Evolutionary conservation across 2,888 invertebrate genomes (phyloP), one percentile per base, ranked within the genome.

Genomic region (Sarcophaga variegata): DNA sequence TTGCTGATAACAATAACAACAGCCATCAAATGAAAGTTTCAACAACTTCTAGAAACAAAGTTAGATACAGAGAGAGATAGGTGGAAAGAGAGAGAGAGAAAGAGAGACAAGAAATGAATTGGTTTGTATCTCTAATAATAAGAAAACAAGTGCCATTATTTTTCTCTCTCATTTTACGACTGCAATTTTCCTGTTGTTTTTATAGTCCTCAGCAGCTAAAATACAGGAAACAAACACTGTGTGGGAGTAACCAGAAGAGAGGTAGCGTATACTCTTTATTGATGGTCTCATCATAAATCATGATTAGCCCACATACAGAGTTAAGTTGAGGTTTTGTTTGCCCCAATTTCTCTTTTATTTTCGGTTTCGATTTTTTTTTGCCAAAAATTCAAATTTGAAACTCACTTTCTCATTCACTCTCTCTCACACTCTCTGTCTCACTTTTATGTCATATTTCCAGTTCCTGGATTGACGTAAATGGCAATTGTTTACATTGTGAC

Each of bases 221-320:
- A 12, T 12, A 54, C 54, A 54, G 5, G 54, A 54, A 17, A 54
- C 10, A 37, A 37, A 37, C 37, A 2, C 2, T 37, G 8, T 10
- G 8, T 8, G 37, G 37, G 37, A 2, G 37, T 37, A 54, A 17
- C 14, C 1, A 17, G 54, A 17, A 17, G 17, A 17, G 37, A 10
- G 37, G 6, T 8, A 37, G 37, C 8, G 10, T 37, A 70, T n/a
- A 63, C 78, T 75, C 81, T 84, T 81, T 84, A 84, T 87, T 87
- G 76, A 79, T 84, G 81, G 81, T 81, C 87, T 75, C 81, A 84
- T 87, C 81, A 87, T 87, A 87, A 87, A 87, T 87, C 87, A 75
- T 84, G 83, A 84, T 87, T 81, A 87, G 83, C 74, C 45, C 72
- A 62, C 75, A 75, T 59, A 49, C 37, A 67, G 59, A 62, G 45